phyloP scores from a whole-genome alignment of 1,140 invertebrate species.

The Triops longicaudatus region DNA sequence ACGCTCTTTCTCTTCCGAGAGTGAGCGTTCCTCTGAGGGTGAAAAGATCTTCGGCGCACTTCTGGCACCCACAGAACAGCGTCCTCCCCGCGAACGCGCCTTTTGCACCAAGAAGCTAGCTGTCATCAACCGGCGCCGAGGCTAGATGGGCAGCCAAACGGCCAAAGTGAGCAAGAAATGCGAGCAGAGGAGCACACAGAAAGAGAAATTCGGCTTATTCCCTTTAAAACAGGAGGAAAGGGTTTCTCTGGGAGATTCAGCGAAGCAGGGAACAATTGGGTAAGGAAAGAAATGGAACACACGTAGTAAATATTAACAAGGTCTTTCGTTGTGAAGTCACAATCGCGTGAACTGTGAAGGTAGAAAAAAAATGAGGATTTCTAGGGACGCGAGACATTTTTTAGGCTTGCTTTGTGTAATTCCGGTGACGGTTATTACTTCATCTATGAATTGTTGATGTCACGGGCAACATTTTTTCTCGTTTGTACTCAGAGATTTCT shows the following conservation, averaged over 20 bases:
- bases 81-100: neutral
- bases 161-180: neutral
- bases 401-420: neutral
- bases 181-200: neutral
- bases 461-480: neutral
- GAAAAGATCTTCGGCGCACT: slow-evolving; percentile 6
- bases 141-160: neutral
- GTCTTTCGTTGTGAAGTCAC: neutral
- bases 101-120: slow-evolving; percentile 5
- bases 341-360: too few species aligned
- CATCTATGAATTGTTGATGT: neutral
- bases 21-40: neutral
- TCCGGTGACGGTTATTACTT: neutral
- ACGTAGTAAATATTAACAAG: neutral
- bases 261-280: neutral
- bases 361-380: too few species aligned
- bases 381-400: neutral
- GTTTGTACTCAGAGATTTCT: neutral
- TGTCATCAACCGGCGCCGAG: neutral
- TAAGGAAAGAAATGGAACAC: neutral
- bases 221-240: neutral
- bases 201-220: neutral
- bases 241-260: neutral
- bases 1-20: neutral
- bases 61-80: neutral